These are phyloP conservation scores for Diploscapter pachys DNA, from an alignment of 1,140 invertebrate genomes.

Conservation along the genomic window DNA sequence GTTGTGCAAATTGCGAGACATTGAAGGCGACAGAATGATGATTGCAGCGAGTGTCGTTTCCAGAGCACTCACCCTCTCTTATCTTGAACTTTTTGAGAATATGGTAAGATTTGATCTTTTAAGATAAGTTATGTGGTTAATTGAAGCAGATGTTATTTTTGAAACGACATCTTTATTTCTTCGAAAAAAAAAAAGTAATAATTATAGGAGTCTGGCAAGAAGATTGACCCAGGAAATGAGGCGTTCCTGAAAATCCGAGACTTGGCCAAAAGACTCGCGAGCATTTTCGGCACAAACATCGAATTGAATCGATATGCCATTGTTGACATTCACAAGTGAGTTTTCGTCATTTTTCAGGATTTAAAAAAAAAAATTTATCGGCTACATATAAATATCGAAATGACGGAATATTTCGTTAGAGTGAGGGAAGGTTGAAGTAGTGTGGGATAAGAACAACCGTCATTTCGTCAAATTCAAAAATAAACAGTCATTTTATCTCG, in stretches of 20 bases:
- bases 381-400: no score
- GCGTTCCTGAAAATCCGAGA: slow-evolving; percentile 66
- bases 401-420: no score
- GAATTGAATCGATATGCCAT: slow-evolving; percentile 96
- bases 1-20: slow-evolving; percentile 89
- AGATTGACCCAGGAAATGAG: slow-evolving; percentile 41
- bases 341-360: slow-evolving; percentile 7
- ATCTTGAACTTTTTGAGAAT: slow-evolving; percentile 62
- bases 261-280: slow-evolving; percentile 88
- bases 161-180: not conserved
- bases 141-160: slow-evolving; percentile 23
- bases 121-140: slow-evolving; percentile 10
- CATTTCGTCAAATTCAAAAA: no score
- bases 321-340: slow-evolving; percentile 77
- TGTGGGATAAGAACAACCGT: no score
- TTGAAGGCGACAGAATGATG: slow-evolving; percentile 77
- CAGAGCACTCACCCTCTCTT: slow-evolving; percentile 80
- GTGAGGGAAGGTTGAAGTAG: no score
- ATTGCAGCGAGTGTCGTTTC: slow-evolving; percentile 89
- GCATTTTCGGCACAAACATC: slow-evolving; percentile 94
- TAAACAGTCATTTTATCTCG: no score
- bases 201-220: not conserved
- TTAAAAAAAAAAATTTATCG: no score
- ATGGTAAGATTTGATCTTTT: slow-evolving; percentile 6
- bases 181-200: slow-evolving; percentile 13